A percentile compares a stretch with the other conserved stretches of the same genome.
Evolutionary conservation across 2,113 vertebrate species (phyloP).

Genomic region (Zosterops borbonicus): DNA sequence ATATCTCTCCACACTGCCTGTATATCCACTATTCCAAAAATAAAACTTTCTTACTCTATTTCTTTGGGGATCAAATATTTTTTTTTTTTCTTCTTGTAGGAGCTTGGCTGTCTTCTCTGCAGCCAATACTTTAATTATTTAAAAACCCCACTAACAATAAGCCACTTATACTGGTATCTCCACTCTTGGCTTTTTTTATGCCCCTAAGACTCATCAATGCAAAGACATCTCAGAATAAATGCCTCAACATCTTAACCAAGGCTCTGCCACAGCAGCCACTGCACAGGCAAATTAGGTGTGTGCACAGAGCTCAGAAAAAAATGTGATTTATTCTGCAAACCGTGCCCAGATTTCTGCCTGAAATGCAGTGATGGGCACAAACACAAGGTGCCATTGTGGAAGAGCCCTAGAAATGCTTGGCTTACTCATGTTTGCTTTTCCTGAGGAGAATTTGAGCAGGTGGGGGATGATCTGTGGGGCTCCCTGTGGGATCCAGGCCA

Average conservation of each 20-base stretch:
- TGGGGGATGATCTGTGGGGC: background rate
- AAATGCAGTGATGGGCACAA: background rate
- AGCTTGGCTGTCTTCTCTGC: background rate
- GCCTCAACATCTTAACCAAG: background rate
- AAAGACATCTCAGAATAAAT: background rate
- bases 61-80: background rate
- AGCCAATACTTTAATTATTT: background rate
- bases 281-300: background rate
- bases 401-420: background rate
- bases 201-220: background rate
- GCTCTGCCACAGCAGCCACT: background rate
- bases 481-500: fast-evolving
- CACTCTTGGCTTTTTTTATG: background rate
- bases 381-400: background rate
- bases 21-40: background rate
- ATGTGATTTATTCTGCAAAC: background rate
- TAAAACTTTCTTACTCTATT: background rate
- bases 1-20: background rate
- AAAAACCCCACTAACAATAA: background rate
- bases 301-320: background rate
- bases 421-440: background rate
- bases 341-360: background rate
- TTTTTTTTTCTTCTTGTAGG: background rate
- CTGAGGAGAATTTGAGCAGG: background rate
- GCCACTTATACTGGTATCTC: background rate